A percentile compares a stretch with the other conserved stretches of the same genome.
phyloP scores from a whole-genome alignment of 1,140 invertebrate genomes.

The Trachymyrmex septentrionalis region DNA sequence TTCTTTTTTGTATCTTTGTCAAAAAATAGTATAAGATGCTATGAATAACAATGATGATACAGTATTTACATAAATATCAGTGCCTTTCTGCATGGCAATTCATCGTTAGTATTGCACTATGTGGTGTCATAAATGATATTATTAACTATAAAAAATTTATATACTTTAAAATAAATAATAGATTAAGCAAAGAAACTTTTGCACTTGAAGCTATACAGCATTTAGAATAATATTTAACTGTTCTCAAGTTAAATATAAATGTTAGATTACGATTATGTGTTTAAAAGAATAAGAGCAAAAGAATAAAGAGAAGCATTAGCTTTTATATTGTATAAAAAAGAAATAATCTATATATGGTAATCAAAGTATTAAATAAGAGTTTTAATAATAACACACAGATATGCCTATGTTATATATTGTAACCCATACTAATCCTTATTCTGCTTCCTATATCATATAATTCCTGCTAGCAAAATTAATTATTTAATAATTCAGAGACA shows the following conservation, averaged over 20 bases:
- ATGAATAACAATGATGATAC: not conserved
- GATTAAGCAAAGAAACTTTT: not conserved
- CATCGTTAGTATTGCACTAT: not conserved
- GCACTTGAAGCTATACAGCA: not conserved
- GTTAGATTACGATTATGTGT: not conserved
- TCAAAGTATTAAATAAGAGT: not conserved
- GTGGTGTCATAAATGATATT: not conserved
- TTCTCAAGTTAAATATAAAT: not conserved
- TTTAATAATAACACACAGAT: too few relatives aligned
- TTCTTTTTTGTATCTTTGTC: slow-evolving; percentile 15
- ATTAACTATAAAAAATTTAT: not conserved
- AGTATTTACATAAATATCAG: not conserved
- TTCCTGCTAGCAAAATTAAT: too few relatives aligned
- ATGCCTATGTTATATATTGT: too few relatives aligned
- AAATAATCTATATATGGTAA: not conserved
- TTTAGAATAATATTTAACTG: slow-evolving; percentile 13
- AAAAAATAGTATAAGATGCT: not conserved
- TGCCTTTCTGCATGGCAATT: not conserved
- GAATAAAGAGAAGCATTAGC: not conserved
- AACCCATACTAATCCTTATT: not conserved
- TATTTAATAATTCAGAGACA: too few relatives aligned
- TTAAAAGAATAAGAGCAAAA: not conserved
- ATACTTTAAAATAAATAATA: not conserved
- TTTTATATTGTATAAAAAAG: not conserved
- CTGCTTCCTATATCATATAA: too few relatives aligned